Conservation (phyloP, 2,888 invertebrate genomes). For the Drosophila leonis region DNA sequence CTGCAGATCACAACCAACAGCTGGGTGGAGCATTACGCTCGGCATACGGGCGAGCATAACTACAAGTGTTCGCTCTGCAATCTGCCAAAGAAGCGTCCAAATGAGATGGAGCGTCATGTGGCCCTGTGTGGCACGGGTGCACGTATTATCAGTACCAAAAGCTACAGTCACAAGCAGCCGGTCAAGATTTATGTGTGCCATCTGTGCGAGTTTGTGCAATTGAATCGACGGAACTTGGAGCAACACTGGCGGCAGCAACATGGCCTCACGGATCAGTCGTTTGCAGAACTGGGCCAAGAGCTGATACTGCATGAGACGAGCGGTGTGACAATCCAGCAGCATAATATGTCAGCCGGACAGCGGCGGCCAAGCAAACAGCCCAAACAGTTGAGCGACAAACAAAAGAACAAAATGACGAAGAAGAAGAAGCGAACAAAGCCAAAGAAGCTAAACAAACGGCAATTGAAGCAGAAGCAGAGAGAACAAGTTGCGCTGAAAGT, state of each 20-base stretch:
- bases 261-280: constrained; percentile 31
- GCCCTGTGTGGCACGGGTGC: constrained; percentile 32
- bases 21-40: constrained; percentile 89
- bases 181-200: constrained; percentile 88
- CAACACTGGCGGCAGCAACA: constrained; percentile 87
- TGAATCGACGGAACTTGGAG: constrained; percentile 87
- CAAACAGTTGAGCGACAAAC: background rate
- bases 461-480: background rate
- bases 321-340: constrained; percentile 44
- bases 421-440: background rate
- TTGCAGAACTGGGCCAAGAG: constrained; percentile 16
- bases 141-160: background rate
- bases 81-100: constrained; percentile 15
- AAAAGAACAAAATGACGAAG: background rate
- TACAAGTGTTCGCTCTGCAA: constrained; percentile 88
- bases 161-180: background rate
- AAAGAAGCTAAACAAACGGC: background rate
- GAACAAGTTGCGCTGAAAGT: background rate
- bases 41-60: constrained; percentile 92
- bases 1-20: constrained; percentile 43
- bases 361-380: background rate
- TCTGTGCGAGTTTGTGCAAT: constrained; percentile 91
- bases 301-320: constrained; percentile 51
- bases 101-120: constrained; percentile 42
- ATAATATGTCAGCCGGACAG: constrained; percentile 11